A percentile compares a stretch with the other conserved stretches of the same genome.
Conservation (phyloP, 2,888 invertebrate species). For the Drosophila dives region DNA sequence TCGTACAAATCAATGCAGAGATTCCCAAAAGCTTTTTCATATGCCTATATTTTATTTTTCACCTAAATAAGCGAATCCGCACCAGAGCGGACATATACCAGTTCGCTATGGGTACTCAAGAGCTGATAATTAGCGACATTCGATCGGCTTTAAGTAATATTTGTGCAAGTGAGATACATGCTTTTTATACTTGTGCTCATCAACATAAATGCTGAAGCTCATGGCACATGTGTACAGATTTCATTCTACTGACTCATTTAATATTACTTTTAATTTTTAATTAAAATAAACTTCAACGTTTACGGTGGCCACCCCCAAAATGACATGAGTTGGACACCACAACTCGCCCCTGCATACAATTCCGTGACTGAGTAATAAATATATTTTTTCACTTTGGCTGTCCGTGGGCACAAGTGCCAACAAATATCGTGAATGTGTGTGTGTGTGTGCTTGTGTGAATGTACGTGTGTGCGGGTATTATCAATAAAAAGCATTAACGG, state of each 20-base stretch:
- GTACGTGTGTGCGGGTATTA: slow-evolving; percentile 18
- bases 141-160: background rate
- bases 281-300: slow-evolving; percentile 75
- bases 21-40: background rate
- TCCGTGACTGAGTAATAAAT: slow-evolving; percentile 58
- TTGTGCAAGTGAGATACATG: background rate
- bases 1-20: background rate
- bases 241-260: slow-evolving; percentile 72
- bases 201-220: slow-evolving; percentile 34
- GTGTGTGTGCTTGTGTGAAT: background rate
- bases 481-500: slow-evolving; percentile 68
- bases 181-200: slow-evolving; percentile 38
- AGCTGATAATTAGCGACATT: background rate
- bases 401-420: slow-evolving; percentile 18
- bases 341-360: slow-evolving; percentile 29
- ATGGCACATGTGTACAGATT: slow-evolving; percentile 41
- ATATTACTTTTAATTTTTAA: slow-evolving; percentile 81
- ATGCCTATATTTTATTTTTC: background rate
- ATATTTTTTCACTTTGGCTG: slow-evolving; percentile 46
- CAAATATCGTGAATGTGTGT: background rate
- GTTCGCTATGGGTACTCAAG: too few relatives aligned
- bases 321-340: slow-evolving; percentile 4
- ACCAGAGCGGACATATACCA: background rate
- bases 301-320: slow-evolving; percentile 24
- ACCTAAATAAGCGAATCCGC: background rate